Evolutionary conservation across 2,888 invertebrate species (phyloP).

Genomic region (Hypomecis punctinalis): DNA sequence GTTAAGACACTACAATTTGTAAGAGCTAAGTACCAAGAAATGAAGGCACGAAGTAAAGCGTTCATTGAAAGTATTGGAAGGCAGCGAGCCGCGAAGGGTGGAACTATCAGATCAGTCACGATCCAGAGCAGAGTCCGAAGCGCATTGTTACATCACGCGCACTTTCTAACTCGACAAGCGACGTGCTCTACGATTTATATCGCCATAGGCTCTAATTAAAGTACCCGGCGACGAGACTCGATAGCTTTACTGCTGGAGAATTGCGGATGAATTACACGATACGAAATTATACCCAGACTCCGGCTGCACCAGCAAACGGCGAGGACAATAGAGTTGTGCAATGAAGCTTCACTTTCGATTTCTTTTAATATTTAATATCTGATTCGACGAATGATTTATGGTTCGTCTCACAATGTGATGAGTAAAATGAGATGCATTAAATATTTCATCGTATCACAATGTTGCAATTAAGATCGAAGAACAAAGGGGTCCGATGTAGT

Average conservation of each 20-base stretch:
- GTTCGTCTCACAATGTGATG: conserved; percentile 42
- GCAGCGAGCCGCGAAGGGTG: conserved; percentile 51
- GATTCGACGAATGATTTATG: conserved; percentile 56
- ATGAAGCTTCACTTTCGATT: conserved; percentile 66
- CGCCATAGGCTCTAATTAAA: conserved; percentile 73
- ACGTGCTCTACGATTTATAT: conserved; percentile 72
- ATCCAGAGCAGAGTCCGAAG: conserved; percentile 53
- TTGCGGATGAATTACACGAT: conserved; percentile 62
- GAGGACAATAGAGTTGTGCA: conserved; percentile 74
- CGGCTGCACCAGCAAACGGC: conserved; percentile 46
- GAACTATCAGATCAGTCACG: conserved; percentile 67
- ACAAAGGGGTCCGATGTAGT: conserved; percentile 58
- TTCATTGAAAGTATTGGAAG: conserved; percentile 36
- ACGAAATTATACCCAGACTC: conserved; percentile 42
- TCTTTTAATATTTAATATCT: conserved; percentile 55
- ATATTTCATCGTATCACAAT: conserved; percentile 49
- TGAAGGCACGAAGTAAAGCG: conserved; percentile 20
- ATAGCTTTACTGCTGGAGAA: conserved; percentile 52
- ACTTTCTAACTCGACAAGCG: conserved; percentile 71
- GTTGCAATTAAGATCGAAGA: conserved; percentile 55
- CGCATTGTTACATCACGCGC: conserved; percentile 73
- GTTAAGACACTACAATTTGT: too few relatives aligned
- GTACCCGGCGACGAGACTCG: conserved; percentile 57
- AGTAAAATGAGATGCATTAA: conserved; percentile 51
- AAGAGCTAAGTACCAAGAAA: neutral